phyloP scores from a whole-genome alignment of 2,888 invertebrate species.

The Plemyria rubiginata region DNA sequence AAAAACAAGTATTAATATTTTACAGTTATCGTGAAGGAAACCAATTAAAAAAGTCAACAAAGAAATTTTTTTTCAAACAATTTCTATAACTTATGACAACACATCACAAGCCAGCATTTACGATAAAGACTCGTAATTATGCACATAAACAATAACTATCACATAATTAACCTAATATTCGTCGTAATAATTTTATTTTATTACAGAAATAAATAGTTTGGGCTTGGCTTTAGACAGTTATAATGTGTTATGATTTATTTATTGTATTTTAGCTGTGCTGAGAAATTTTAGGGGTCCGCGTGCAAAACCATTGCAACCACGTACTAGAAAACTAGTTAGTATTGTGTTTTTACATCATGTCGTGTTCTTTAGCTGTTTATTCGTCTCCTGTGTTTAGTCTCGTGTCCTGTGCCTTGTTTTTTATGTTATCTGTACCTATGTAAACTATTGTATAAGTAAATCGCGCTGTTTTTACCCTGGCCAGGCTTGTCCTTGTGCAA shows the following conservation, averaged over 20 bases:
- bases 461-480: no score
- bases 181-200: conserved; percentile 45
- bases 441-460: no score
- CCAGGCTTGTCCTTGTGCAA: no score
- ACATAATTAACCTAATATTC: conserved; percentile 41
- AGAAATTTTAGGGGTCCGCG: background rate
- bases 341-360: no score
- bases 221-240: conserved; percentile 30
- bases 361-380: no score
- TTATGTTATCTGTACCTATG: no score
- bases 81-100: conserved; percentile 25
- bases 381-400: no score
- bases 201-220: conserved; percentile 33
- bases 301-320: background rate
- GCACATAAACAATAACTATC: conserved; percentile 36
- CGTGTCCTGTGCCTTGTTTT: no score
- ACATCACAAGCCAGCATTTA: conserved; percentile 17
- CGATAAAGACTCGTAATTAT: conserved; percentile 31
- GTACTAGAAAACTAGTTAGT: no score
- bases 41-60: conserved; percentile 15
- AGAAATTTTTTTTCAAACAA: conserved; percentile 19
- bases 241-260: conserved; percentile 17
- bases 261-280: conserved; percentile 1
- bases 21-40: conserved; percentile 13
- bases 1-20: background rate